Conservation (phyloP, 2,797 vertebrate genomes). For the Sparus aurata region DNA sequence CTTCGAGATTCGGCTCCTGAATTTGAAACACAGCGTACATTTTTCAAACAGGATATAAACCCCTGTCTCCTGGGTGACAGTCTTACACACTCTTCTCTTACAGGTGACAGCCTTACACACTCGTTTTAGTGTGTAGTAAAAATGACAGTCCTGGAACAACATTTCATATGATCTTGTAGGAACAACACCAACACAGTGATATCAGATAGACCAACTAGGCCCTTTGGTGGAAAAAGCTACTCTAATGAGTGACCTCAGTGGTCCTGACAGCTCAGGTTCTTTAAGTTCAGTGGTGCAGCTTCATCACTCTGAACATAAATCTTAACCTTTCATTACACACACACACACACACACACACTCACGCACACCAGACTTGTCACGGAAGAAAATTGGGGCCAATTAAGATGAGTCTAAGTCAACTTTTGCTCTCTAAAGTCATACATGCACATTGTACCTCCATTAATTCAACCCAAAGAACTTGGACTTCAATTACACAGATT, state of each 20-base stretch:
- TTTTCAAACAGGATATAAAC: no score
- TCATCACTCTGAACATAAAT: conserved; percentile 76
- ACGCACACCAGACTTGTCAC: conserved; percentile 53
- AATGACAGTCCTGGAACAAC: no score
- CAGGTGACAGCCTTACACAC: no score
- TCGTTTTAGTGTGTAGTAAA: no score
- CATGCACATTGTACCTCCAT: conserved; percentile 52
- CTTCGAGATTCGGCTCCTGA: no score
- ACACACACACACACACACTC: background rate
- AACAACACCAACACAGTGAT: no score
- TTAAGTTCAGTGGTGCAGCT: conserved; percentile 64
- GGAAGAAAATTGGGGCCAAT: conserved; percentile 79
- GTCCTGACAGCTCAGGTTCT: conserved; percentile 39
- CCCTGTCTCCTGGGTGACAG: no score
- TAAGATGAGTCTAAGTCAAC: conserved; percentile 69
- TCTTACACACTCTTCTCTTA: no score
- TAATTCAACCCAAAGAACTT: conserved; percentile 67
- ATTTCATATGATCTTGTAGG: no score
- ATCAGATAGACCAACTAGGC: conserved; percentile 5
- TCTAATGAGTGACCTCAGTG: conserved; percentile 23
- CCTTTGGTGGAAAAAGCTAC: background rate
- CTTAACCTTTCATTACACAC: conserved; percentile 80
- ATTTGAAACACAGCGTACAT: no score
- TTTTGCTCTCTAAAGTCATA: conserved; percentile 66
- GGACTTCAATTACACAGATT: conserved; percentile 64